Conservation (phyloP, 2,888 invertebrate species). For the Microplitis manilae region DNA sequence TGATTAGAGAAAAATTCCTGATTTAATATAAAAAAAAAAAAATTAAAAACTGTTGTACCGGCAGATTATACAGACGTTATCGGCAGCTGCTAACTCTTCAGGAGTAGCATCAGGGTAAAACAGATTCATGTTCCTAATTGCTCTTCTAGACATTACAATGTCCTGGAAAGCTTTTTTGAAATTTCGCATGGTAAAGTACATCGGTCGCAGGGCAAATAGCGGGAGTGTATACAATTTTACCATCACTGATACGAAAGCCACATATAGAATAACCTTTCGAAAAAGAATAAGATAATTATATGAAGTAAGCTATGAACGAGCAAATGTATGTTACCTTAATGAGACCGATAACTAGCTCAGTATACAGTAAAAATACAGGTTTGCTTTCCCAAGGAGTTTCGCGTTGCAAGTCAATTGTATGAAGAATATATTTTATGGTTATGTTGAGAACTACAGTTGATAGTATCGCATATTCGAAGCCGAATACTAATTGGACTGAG, state of each 20-base stretch:
- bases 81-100: slow-evolving; percentile 91
- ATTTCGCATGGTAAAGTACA: slow-evolving; percentile 98
- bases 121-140: slow-evolving; percentile 98
- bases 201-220: slow-evolving; percentile 97
- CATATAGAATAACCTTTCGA: slow-evolving; percentile 82
- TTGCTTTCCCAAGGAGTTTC: slow-evolving; percentile 99
- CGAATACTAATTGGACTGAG: slow-evolving; percentile 98
- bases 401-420: slow-evolving; percentile 90
- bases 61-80: slow-evolving; percentile 99
- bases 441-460: slow-evolving; percentile 94
- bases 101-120: slow-evolving; percentile 96
- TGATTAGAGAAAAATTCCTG: background rate
- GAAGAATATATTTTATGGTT: slow-evolving; percentile 89
- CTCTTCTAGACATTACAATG: slow-evolving; percentile 95
- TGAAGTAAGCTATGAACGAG: too few relatives aligned
- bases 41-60: slow-evolving; percentile 71
- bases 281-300: background rate
- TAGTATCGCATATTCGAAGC: slow-evolving; percentile 98
- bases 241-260: slow-evolving; percentile 96
- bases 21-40: slow-evolving; percentile 27
- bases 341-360: slow-evolving; percentile 94
- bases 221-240: slow-evolving; percentile 97
- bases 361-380: slow-evolving; percentile 96
- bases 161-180: slow-evolving; percentile 98
- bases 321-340: slow-evolving; percentile 75